Evolutionary conservation across 2,888 invertebrate genomes (phyloP).

Genomic region (Malthinus flaveolus): DNA sequence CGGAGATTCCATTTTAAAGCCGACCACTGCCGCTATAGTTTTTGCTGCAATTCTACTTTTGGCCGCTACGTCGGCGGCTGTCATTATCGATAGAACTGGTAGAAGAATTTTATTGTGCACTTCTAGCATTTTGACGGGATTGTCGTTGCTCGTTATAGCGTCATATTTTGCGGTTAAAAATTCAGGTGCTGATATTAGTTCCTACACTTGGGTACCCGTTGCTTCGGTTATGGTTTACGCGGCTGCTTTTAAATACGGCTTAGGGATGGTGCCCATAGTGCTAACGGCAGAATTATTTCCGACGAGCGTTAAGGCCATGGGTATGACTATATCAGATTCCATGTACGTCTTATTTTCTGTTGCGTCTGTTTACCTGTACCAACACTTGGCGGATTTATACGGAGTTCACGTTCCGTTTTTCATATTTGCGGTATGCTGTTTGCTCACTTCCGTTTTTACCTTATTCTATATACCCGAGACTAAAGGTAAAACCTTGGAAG

Average conservation of each 20-base stretch:
- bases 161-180: conserved; percentile 47
- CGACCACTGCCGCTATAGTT: conserved; percentile 46
- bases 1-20: conserved; percentile 46
- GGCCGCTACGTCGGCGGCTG: conserved; percentile 42
- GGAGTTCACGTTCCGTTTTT: conserved; percentile 50
- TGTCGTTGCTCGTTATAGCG: conserved; percentile 45
- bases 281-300: conserved; percentile 53
- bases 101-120: conserved; percentile 45
- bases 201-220: conserved; percentile 49
- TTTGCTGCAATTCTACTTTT: conserved; percentile 49
- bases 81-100: conserved; percentile 48
- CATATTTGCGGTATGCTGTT: conserved; percentile 45
- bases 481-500: conserved; percentile 50
- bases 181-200: conserved; percentile 37
- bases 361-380: conserved; percentile 45
- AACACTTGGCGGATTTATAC: conserved; percentile 37
- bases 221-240: conserved; percentile 49
- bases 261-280: conserved; percentile 52
- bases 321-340: conserved; percentile 50
- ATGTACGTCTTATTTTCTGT: conserved; percentile 48
- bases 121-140: conserved; percentile 46
- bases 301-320: conserved; percentile 51
- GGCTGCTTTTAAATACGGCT: conserved; percentile 47
- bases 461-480: conserved; percentile 49
- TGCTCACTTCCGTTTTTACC: conserved; percentile 47